These are phyloP conservation scores for Aspidapion aeneum DNA, from an alignment of 2,888 invertebrate species.

Conservation along the genomic window DNA sequence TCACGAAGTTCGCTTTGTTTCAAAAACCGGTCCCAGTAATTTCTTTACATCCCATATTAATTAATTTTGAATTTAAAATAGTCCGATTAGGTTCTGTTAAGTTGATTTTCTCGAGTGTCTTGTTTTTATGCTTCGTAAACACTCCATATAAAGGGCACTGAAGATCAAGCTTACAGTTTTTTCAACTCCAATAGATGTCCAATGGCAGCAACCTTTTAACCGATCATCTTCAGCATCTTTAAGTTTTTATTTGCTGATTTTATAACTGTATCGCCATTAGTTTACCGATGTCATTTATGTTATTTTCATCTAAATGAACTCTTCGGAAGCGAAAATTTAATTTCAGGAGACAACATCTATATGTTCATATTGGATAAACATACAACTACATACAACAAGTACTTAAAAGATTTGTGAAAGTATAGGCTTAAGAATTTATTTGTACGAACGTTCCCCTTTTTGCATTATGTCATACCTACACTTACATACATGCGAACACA, in stretches of 20 bases:
- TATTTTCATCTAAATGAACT: too few species aligned
- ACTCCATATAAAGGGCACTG: background rate
- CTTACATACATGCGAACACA: background rate
- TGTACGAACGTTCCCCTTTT: slow-evolving; percentile 1
- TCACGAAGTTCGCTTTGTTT: background rate
- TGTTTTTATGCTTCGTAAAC: background rate
- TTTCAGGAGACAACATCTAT: background rate
- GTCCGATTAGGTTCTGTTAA: background rate
- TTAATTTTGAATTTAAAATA: background rate
- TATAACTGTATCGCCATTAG: background rate
- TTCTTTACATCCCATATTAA: background rate
- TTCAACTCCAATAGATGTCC: background rate
- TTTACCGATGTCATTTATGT: too few species aligned
- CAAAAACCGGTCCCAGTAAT: background rate
- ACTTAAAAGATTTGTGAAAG: slow-evolving; percentile 16
- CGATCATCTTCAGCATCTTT: background rate
- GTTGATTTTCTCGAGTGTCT: background rate
- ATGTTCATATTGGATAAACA: background rate
- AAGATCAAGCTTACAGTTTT: background rate
- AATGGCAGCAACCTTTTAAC: background rate
- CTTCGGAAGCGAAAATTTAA: background rate
- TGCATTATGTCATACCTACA: slow-evolving; percentile 1
- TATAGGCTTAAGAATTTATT: slow-evolving; percentile 9
- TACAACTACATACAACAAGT: background rate
- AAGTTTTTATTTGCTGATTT: background rate